phyloP scores from a whole-genome alignment of 2,113 vertebrate genomes.

The Leptosomus discolor region DNA sequence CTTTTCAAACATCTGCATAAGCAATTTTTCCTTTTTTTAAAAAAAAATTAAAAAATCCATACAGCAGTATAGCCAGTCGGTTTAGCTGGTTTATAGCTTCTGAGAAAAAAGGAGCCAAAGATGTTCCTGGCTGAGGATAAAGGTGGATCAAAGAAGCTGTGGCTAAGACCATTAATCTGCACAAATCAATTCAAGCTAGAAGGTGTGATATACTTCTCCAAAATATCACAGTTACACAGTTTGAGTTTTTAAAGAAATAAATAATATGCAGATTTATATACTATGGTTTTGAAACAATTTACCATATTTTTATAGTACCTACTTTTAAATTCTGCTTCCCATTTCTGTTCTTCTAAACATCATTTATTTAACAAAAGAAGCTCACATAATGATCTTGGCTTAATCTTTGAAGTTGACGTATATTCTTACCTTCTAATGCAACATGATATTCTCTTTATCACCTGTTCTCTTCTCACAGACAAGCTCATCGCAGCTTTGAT shows the following conservation, averaged over 20 bases:
- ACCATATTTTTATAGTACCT: not conserved
- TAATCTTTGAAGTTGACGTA: constrained; percentile 36
- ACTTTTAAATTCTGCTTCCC: not conserved
- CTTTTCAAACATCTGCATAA: not conserved
- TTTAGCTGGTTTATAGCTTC: not conserved
- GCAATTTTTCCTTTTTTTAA: not conserved
- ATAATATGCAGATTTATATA: not conserved
- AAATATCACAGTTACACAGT: not conserved
- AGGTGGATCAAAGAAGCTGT: not conserved
- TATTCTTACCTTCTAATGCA: constrained; percentile 16
- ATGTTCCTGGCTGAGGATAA: not conserved
- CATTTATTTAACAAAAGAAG: constrained; percentile 60
- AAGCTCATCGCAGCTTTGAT: not conserved
- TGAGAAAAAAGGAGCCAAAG: not conserved
- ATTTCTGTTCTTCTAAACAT: constrained; percentile 26
- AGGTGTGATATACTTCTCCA: not conserved
- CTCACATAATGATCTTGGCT: constrained; percentile 26
- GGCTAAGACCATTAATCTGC: not conserved
- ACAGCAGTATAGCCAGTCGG: not conserved
- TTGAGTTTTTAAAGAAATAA: not conserved
- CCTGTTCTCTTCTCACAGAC: constrained; percentile 9
- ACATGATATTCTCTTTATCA: constrained; percentile 46
- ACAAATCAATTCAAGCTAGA: not conserved
- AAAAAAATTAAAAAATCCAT: not conserved
- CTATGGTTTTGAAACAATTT: not conserved